phyloP scores from a whole-genome alignment of 2,113 vertebrate genomes.

The Myiozetetes cayanensis region DNA sequence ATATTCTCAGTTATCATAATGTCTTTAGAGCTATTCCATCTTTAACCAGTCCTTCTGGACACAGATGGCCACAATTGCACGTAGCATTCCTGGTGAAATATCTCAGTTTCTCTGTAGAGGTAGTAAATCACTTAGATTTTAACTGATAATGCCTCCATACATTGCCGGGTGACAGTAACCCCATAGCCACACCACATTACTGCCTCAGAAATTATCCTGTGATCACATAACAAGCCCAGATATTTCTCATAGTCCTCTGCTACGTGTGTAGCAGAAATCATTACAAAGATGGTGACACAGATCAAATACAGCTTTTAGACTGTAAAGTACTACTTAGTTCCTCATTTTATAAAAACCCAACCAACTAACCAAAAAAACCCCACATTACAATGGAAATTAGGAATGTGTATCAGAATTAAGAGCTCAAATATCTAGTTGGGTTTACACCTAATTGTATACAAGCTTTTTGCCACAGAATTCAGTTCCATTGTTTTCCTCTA shows the following conservation, averaged over 20 bases:
- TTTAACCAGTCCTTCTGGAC: not conserved
- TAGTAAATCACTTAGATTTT: not conserved
- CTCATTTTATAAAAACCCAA: not conserved
- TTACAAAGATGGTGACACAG: not conserved
- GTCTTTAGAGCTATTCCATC: not conserved
- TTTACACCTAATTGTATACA: not conserved
- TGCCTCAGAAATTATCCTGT: not conserved
- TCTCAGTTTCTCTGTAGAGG: not conserved
- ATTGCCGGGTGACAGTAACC: not conserved
- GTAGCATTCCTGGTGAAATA: not conserved
- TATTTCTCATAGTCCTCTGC: not conserved
- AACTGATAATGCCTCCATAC: not conserved
- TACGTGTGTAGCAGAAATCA: not conserved
- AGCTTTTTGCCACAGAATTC: not conserved
- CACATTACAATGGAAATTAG: not conserved
- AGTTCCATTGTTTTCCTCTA: not conserved
- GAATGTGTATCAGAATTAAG: not conserved
- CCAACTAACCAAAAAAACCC: too few relatives aligned
- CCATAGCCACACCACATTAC: not conserved
- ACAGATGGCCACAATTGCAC: not conserved
- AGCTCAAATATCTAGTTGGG: not conserved
- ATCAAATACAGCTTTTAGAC: not conserved
- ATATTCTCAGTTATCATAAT: not conserved
- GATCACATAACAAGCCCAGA: not conserved
- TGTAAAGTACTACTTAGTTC: not conserved